phyloP scores from a whole-genome alignment of 2,888 invertebrate species.

The Troilus luridus region DNA sequence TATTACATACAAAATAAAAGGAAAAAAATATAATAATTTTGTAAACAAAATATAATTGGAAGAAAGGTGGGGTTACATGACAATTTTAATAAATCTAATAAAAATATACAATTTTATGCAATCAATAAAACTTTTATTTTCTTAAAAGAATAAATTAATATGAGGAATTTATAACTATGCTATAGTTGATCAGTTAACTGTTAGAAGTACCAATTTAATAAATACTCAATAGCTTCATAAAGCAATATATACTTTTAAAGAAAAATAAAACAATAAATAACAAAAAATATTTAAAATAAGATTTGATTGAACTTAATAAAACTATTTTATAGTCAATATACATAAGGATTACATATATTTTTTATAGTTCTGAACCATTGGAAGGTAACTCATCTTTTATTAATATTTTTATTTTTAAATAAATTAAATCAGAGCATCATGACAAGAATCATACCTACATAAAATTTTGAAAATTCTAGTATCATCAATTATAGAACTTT shows the following conservation, averaged over 20 bases:
- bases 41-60: constrained; percentile 52
- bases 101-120: background rate
- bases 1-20: constrained; percentile 47
- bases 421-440: background rate
- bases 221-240: background rate
- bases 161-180: background rate
- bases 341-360: constrained; percentile 32
- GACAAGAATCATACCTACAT: constrained; percentile 33
- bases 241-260: constrained; percentile 9
- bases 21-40: constrained; percentile 36
- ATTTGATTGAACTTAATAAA: constrained; percentile 41
- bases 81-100: constrained; percentile 7
- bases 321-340: constrained; percentile 45
- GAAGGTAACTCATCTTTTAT: constrained; percentile 39
- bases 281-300: constrained; percentile 30
- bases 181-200: background rate
- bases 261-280: constrained; percentile 46
- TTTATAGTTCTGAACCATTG: constrained; percentile 11
- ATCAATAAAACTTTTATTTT: background rate
- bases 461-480: constrained; percentile 26
- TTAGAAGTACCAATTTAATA: background rate
- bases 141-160: background rate
- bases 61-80: constrained; percentile 32
- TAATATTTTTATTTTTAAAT: constrained; percentile 13
- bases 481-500: constrained; percentile 9